Percentiles rank a stretch among this genome's conserved stretches.
Evolutionary conservation across 2,113 vertebrate genomes (phyloP).

Genomic region (Centropristis striata): DNA sequence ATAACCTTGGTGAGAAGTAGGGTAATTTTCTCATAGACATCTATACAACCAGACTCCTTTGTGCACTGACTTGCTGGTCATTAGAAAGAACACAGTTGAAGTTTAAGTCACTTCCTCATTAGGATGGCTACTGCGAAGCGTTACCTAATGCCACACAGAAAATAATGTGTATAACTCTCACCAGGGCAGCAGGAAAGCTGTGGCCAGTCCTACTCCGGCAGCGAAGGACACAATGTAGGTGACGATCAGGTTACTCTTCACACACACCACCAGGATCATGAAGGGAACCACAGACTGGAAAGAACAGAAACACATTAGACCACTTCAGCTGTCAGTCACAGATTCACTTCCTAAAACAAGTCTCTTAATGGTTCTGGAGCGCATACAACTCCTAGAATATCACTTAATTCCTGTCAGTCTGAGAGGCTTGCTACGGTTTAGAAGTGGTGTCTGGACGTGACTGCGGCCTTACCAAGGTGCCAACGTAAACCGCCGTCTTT

Average conservation of each 20-base stretch:
- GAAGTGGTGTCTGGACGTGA: background rate
- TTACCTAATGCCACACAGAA: too few species aligned
- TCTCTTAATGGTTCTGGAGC: background rate
- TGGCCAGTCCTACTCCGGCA: conserved; percentile 92
- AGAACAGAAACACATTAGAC: conserved; percentile 25
- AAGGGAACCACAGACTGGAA: conserved; percentile 93
- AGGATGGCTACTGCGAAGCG: too few species aligned
- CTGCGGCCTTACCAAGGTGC: conserved; percentile 89
- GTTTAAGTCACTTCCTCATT: too few species aligned
- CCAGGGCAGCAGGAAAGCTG: conserved; percentile 96
- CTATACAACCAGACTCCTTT: too few species aligned
- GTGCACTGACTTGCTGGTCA: too few species aligned
- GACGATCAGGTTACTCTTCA: conserved; percentile 89
- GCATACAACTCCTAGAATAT: background rate
- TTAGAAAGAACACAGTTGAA: too few species aligned
- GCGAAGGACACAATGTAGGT: conserved; percentile 92
- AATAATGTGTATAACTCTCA: conserved; percentile 67
- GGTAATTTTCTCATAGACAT: too few species aligned
- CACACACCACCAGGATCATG: conserved; percentile 89
- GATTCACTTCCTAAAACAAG: background rate
- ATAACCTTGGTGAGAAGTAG: too few species aligned
- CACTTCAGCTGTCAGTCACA: background rate
- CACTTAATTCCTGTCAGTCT: conserved; percentile 5
- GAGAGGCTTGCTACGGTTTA: background rate
- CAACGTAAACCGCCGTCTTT: conserved; percentile 92